phyloP scores from a whole-genome alignment of 2,113 vertebrate species.

The Halichoeres trimaculatus region DNA sequence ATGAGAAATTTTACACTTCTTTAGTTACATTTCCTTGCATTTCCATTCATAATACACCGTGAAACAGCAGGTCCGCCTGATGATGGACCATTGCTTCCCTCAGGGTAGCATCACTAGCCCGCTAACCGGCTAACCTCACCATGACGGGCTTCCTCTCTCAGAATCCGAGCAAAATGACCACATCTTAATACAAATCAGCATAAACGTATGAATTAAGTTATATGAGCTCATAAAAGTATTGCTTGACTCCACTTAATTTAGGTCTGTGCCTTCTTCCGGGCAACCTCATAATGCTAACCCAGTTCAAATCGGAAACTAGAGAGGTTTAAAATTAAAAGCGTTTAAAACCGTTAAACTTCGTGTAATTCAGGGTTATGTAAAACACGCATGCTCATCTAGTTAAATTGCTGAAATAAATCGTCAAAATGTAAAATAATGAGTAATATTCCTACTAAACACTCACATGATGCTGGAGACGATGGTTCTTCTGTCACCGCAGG shows the following conservation, averaged over 20 bases:
- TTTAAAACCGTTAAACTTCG: not conserved
- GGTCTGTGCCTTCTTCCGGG: not conserved
- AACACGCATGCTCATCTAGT: rapidly evolving
- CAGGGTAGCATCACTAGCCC: constrained; percentile 36
- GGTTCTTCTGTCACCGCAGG: constrained; percentile 64
- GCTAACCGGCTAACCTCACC: constrained; percentile 35
- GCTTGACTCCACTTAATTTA: rapidly evolving
- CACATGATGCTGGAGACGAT: constrained; percentile 74
- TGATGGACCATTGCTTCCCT: constrained; percentile 3
- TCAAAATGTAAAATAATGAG: not conserved
- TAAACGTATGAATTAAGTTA: rapidly evolving
- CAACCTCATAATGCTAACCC: constrained; percentile 20
- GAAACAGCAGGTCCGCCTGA: not conserved
- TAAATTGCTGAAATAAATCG: rapidly evolving
- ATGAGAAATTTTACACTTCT: rapidly evolving
- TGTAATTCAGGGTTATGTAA: rapidly evolving
- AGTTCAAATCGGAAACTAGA: not conserved
- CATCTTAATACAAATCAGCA: not conserved
- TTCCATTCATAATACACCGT: no score
- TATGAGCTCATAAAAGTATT: not conserved
- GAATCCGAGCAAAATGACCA: rapidly evolving
- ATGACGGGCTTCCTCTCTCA: not conserved
- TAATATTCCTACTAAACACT: constrained; percentile 35
- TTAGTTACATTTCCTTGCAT: no score
- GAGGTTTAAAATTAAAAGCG: constrained; percentile 1